Base-by-base conservation (phyloP, 2,113 vertebrate species). In the Gnathonemus longibarbis region DNA sequence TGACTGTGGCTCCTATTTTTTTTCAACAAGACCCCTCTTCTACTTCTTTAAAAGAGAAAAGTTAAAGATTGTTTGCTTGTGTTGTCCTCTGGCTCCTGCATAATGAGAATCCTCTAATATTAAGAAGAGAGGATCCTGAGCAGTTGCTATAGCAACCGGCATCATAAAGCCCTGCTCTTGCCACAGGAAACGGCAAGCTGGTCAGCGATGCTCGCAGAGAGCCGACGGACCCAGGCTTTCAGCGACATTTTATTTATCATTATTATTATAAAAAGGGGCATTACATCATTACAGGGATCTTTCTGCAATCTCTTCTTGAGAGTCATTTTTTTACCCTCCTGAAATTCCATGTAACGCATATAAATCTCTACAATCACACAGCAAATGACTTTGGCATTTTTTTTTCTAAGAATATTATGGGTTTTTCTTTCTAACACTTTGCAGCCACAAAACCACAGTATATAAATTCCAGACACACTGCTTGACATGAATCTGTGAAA, bases 91-190 rank as follows among this genome's bases (percentile, higher is more conserved):
- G 21, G 42, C 66, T 84, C 66, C n/a, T 24, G 70, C 21, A 58
- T 84, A 24, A 88, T 27, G 45, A 84, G 46, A 56, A 70, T 74
- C 42, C 84, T 90, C 17, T 31, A 66, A 90, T 21, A 15, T 89
- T n/a, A 42, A 52, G 80, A 31, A 24, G 31, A 31, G 42, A 66
- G 24, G 39, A 66, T 58, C 27, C 4, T 52, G 49, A 46, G 62
- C 58, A 8, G 90, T 90, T 88, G n/a, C 90, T 56, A 83, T 90
- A 84, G 90, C 90, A 90, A 90, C 90, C 42, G 17, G 86, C 52
- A 62, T 46, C 35, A 31, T 10, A 27, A 35, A 50, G 87, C 42
- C 31, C 80, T 31, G 46, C 86, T 9, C 11, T 35, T 31, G 52
- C 27, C 50, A n/a, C 9, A 49, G 50, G 45, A 88, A 90, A 86